phyloP scores from a whole-genome alignment of 2,888 invertebrate species.

The Malachius bipustulatus region DNA sequence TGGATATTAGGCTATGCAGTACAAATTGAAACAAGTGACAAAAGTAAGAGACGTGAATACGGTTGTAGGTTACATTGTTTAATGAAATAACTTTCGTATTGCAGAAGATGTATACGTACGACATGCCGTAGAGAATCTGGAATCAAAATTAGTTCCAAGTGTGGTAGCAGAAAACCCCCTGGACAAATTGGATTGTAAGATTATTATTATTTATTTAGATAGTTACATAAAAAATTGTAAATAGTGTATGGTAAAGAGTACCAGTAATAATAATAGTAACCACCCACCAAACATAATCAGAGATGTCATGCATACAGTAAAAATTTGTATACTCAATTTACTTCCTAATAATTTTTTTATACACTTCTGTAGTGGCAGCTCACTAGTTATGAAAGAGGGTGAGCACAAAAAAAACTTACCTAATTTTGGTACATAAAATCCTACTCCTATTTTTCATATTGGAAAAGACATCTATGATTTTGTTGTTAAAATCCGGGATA shows the following conservation, averaged over 20 bases:
- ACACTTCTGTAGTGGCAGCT: too few species aligned
- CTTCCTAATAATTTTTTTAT: too few species aligned
- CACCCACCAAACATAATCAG: too few species aligned
- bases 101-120: constrained; percentile 58
- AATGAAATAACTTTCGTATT: constrained; percentile 28
- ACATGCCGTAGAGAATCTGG: constrained; percentile 51
- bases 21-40: constrained; percentile 70
- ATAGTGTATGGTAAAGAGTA: constrained; percentile 32
- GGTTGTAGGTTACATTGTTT: neutral
- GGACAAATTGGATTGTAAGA: constrained; percentile 78
- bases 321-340: constrained; percentile 4
- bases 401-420: too few species aligned
- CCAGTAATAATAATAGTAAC: constrained; percentile 39
- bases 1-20: constrained; percentile 81
- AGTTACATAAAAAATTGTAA: neutral
- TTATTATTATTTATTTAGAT: constrained; percentile 11
- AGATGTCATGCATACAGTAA: too few species aligned
- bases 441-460: too few species aligned
- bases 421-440: too few species aligned
- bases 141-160: constrained; percentile 50
- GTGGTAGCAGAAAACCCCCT: constrained; percentile 71
- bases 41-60: constrained; percentile 42
- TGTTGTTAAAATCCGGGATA: too few species aligned
- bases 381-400: too few species aligned
- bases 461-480: too few species aligned